Percentiles rank a stretch among this genome's conserved stretches.
Conservation (phyloP, 2,113 vertebrate genomes). For the Antennarius striatus region DNA sequence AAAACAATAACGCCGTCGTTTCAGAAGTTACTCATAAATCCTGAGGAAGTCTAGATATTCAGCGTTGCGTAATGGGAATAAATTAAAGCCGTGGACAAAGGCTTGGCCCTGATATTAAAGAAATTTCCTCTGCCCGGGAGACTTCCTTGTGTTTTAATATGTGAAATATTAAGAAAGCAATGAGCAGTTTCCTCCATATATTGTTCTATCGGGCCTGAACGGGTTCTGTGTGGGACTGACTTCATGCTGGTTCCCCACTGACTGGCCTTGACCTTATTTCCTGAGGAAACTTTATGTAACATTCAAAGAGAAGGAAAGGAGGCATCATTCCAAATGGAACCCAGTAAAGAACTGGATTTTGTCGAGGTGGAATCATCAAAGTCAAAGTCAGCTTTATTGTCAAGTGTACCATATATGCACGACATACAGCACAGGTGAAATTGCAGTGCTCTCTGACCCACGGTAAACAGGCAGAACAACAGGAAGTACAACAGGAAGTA, state of each 20-base stretch:
- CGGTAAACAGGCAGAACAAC: no score
- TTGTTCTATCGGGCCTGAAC: slow-evolving; percentile 54
- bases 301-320: neutral
- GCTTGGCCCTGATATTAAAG: slow-evolving; percentile 20
- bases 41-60: neutral
- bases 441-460: no score
- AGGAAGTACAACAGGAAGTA: no score
- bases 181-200: slow-evolving; percentile 67
- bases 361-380: no score
- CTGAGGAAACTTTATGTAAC: slow-evolving; percentile 34
- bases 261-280: slow-evolving; percentile 59
- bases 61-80: neutral
- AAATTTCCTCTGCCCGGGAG: slow-evolving; percentile 7
- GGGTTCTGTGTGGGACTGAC: slow-evolving; percentile 56
- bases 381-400: no score
- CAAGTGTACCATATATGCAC: no score
- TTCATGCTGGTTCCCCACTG: slow-evolving; percentile 28
- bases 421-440: no score
- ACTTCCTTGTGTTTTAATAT: slow-evolving; percentile 34
- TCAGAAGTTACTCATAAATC: neutral
- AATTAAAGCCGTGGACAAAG: slow-evolving; percentile 13
- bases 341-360: neutral
- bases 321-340: neutral
- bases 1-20: neutral
- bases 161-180: slow-evolving; percentile 53